Percentiles rank a stretch among this genome's conserved stretches.
phyloP scores from a whole-genome alignment of 1,140 invertebrate genomes.

The Papilio machaon region DNA sequence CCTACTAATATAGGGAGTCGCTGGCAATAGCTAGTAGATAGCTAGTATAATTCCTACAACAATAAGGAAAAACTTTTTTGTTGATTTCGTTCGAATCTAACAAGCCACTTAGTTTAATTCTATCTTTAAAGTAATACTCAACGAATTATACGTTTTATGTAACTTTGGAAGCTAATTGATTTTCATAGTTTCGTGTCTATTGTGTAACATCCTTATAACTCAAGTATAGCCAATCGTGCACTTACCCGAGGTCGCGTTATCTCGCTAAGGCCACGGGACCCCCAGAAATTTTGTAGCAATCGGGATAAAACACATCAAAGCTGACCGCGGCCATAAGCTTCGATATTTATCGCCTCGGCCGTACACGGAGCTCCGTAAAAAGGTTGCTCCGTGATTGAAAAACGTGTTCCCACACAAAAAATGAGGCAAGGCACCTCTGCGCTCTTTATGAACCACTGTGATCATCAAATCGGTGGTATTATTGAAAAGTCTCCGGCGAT shows the following conservation, averaged over 20 bases:
- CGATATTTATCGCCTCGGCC: slow-evolving; percentile 71
- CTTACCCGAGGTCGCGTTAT: neutral
- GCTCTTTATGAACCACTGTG: slow-evolving; percentile 60
- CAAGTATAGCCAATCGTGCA: neutral
- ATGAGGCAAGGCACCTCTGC: slow-evolving; percentile 42
- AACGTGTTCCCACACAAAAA: slow-evolving; percentile 73
- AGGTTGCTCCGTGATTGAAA: slow-evolving; percentile 71
- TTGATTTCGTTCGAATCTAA: neutral
- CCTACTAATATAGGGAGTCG: too few relatives aligned
- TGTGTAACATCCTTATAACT: slow-evolving; percentile 17
- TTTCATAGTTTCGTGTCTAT: slow-evolving; percentile 21
- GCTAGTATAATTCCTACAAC: neutral
- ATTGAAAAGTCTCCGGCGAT: slow-evolving; percentile 72
- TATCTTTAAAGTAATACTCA: neutral
- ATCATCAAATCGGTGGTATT: slow-evolving; percentile 61
- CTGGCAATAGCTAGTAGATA: neutral
- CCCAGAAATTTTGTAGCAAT: slow-evolving; percentile 59
- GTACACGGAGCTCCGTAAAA: slow-evolving; percentile 61
- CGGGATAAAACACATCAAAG: slow-evolving; percentile 72
- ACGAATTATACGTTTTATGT: neutral
- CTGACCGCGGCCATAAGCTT: slow-evolving; percentile 71
- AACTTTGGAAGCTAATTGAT: slow-evolving; percentile 1
- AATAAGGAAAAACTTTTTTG: neutral
- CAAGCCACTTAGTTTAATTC: neutral
- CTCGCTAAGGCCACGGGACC: slow-evolving; percentile 38